These are phyloP conservation scores for Heteractis magnifica DNA, from an alignment of 92 coral and sea anemone genomes.

Conservation along the genomic window DNA sequence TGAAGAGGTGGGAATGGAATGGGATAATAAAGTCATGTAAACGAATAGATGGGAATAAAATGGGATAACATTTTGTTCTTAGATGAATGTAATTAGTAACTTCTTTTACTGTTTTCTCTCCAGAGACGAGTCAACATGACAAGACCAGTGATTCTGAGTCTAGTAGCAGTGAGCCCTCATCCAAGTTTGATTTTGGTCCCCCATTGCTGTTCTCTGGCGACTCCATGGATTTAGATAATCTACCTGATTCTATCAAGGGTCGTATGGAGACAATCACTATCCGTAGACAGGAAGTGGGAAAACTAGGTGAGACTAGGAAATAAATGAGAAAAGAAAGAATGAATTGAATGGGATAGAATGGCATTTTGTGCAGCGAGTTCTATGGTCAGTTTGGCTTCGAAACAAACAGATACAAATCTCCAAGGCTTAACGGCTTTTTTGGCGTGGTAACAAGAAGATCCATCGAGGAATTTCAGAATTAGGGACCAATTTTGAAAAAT, in stretches of 20 bases:
- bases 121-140: slow-evolving; percentile 31
- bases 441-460: too few relatives aligned
- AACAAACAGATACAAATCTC: too few relatives aligned
- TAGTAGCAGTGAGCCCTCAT: slow-evolving; percentile 46
- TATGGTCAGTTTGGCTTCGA: too few relatives aligned
- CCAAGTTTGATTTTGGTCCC: slow-evolving; percentile 86
- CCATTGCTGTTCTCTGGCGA: slow-evolving; percentile 84
- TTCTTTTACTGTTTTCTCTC: not conserved
- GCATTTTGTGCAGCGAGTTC: too few relatives aligned
- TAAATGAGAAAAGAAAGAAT: not conserved
- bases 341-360: not conserved
- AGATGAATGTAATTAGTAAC: not conserved
- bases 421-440: too few relatives aligned
- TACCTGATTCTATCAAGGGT: slow-evolving; percentile 73
- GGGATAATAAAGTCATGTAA: not conserved
- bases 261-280: slow-evolving; percentile 86
- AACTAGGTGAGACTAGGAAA: slow-evolving; percentile 70
- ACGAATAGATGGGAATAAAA: not conserved
- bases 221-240: slow-evolving; percentile 79
- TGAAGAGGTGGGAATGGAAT: not conserved
- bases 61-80: not conserved
- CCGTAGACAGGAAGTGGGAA: slow-evolving; percentile 84
- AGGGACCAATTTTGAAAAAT: too few relatives aligned
- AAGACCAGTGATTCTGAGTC: slow-evolving; percentile 40
- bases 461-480: too few relatives aligned